A percentile compares a stretch with the other conserved stretches of the same genome.
phyloP scores from a whole-genome alignment of 2,113 vertebrate species.

The Tychaedon coryphoeus region DNA sequence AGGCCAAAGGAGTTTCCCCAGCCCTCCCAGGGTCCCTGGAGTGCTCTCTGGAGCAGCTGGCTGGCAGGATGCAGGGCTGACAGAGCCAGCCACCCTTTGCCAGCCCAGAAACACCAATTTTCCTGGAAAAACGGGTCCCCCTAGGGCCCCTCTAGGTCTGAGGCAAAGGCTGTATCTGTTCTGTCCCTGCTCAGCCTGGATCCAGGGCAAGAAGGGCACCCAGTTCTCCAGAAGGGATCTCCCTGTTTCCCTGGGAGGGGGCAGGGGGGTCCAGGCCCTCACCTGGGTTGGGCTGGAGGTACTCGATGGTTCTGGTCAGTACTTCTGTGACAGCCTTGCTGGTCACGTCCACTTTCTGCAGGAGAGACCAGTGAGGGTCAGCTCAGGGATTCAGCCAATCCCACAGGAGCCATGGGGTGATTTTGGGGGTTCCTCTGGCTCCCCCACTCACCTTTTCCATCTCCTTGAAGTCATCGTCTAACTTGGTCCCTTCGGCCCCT shows the following conservation, averaged over 20 bases:
- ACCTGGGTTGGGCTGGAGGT: conserved; percentile 98
- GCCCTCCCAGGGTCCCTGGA: neutral
- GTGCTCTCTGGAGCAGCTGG: neutral
- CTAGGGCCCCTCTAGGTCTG: neutral
- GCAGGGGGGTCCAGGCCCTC: neutral
- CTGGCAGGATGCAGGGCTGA: neutral
- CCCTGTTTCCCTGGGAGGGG: neutral
- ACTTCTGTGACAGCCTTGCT: conserved; percentile 94
- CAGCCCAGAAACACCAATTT: neutral
- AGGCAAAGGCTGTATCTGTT: neutral
- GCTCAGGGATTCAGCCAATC: neutral
- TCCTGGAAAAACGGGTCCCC: rapidly evolving
- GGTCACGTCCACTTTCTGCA: conserved; percentile 96
- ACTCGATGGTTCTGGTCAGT: conserved; percentile 94
- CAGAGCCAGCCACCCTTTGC: neutral
- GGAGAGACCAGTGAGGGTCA: neutral
- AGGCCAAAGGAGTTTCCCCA: neutral
- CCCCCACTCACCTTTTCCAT: conserved; percentile 86
- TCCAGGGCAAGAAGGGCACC: neutral
- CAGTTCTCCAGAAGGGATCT: neutral
- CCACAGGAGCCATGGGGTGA: rapidly evolving
- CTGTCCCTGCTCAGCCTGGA: neutral
- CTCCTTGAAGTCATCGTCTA: conserved; percentile 95
- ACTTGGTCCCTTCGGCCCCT: conserved; percentile 94
- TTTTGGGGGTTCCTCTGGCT: neutral